phyloP scores from a whole-genome alignment of 2,888 invertebrate species.

The Periphyllus acericola region DNA sequence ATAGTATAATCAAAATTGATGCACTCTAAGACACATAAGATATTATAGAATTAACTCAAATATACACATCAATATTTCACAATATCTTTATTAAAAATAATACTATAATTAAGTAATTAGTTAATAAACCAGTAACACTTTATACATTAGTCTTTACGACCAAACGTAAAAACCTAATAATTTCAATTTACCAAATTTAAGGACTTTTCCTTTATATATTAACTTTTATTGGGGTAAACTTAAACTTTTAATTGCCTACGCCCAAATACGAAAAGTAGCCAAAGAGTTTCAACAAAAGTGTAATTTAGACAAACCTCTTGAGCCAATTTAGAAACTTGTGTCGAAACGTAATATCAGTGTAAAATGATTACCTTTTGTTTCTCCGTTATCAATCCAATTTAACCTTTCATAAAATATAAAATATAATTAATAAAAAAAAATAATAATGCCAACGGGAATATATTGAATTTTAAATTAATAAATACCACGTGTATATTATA shows the following conservation, averaged over 20 bases:
- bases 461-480: not conserved
- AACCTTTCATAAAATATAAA: not conserved
- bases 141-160: not conserved
- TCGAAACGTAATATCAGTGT: not conserved
- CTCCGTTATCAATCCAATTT: not conserved
- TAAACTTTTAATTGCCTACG: constrained; percentile 50
- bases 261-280: constrained; percentile 38
- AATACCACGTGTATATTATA: not conserved
- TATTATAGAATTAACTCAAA: no score
- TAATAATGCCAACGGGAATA: no score
- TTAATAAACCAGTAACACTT: not conserved
- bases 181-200: not conserved
- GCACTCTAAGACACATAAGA: no score
- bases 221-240: constrained; percentile 1
- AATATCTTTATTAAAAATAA: not conserved
- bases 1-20: no score
- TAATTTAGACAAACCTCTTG: constrained; percentile 18
- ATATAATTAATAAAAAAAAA: no score
- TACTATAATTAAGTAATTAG: not conserved
- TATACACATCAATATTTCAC: not conserved
- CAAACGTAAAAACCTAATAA: not conserved
- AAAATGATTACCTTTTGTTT: constrained; percentile 7
- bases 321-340: constrained; percentile 30
- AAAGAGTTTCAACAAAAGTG: not conserved
- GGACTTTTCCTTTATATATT: not conserved